Conservation (phyloP, 2,113 vertebrate species). For the Lampris megalopsis region DNA sequence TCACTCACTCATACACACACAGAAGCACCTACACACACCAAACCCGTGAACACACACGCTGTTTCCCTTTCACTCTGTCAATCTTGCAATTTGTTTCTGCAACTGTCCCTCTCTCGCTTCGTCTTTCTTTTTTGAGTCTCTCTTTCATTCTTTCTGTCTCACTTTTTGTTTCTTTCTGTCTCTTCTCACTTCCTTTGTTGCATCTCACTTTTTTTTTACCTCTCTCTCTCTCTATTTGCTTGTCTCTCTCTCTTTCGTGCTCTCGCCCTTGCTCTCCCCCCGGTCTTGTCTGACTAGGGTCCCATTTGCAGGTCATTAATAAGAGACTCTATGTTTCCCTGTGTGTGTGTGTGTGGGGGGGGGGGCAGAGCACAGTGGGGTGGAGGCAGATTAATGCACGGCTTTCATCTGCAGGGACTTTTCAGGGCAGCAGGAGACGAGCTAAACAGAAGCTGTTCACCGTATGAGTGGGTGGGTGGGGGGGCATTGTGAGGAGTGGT, state of each 20-base stretch:
- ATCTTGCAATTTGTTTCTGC: not conserved
- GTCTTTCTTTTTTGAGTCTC: not conserved
- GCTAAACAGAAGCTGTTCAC: constrained; percentile 11
- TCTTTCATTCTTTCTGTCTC: not conserved
- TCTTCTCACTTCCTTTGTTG: not conserved
- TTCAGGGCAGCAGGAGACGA: constrained; percentile 20
- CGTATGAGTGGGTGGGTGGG: constrained; percentile 2
- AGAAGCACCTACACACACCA: not conserved
- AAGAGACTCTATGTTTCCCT: constrained; percentile 24
- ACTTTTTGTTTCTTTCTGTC: constrained; percentile 2
- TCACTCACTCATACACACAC: constrained; percentile 11
- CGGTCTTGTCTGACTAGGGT: constrained; percentile 31
- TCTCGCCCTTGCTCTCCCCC: not conserved
- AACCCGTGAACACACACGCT: not conserved
- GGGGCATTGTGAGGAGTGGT: not conserved
- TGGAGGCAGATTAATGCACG: constrained; percentile 51
- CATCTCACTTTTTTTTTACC: not conserved
- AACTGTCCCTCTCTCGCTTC: not conserved
- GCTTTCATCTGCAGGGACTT: constrained; percentile 27
- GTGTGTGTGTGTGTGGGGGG: constrained; percentile 2
- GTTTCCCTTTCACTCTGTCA: constrained; percentile 1
- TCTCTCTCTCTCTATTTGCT: too few species aligned
- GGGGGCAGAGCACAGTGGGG: constrained; percentile 25
- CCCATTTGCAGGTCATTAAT: constrained; percentile 44
- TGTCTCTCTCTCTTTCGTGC: not conserved